Base-by-base conservation (phyloP, 2,797 vertebrate species). In the Fistularia commersonii region DNA sequence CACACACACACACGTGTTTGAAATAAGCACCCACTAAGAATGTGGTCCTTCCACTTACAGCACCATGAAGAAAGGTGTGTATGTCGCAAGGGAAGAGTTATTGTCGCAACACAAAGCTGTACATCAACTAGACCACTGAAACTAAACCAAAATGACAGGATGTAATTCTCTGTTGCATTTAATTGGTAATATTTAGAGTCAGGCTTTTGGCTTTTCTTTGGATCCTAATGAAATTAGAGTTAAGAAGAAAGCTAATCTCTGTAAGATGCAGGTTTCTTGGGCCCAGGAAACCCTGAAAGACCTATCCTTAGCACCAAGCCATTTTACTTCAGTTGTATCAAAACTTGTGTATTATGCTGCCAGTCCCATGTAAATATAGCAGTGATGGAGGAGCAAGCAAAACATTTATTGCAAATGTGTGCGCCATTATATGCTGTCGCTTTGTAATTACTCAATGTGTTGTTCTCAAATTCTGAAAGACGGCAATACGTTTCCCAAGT, bases 161-260 rank as follows among this genome's bases (percentile, higher is more conserved):
- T 88, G 80, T 93, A 92, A 91, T 92, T 93, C 88, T 90, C 86
- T 89, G 84, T 90, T 93, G 85, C 85, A 88, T 91, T 90, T 88
- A 89, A 91, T 88, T 83, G 82, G 85, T 90, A 91, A 84, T 93
- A 91, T 93, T 93, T 92, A 88, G 87, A 87, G 88, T 91, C 90
- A 91, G 84, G 23, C 23, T 23, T 23, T 23, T 91, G 88, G 88
- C 92, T 90, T 92, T 83, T 91, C 91, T 90, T 54, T 51, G 87
- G 90, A 91, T 91, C 91, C 89, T 86, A 86, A 92, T 80, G 79
- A 92, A 93, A 91, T 91, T 88, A 86, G 85, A 87, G 89, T 88
- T 90, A 86, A 89, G 88, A 83, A 89, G 81, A 76, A 86, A 89
- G 83, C 82, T 92, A 90, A 92, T 92, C 82, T 90, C 81, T 85